A percentile compares a stretch with the other conserved stretches of the same genome.
Conservation (phyloP, 2,113 vertebrate genomes). For the Rattus rattus region DNA sequence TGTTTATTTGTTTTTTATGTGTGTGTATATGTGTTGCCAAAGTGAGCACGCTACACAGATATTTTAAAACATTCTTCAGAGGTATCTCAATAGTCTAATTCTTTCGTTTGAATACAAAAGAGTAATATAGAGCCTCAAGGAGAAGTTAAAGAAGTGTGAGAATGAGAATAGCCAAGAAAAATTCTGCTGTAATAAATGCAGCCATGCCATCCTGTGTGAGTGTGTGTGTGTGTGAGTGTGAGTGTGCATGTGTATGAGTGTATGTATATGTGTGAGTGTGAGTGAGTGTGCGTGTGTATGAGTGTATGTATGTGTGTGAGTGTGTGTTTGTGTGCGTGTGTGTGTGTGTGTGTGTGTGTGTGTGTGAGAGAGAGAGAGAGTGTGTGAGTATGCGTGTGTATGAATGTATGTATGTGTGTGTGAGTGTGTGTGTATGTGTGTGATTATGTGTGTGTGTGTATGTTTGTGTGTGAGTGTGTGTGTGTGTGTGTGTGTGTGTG, state of each 20-base stretch:
- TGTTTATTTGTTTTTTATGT: too few relatives aligned
- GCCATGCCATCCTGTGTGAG: too few relatives aligned
- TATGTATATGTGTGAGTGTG: too few relatives aligned
- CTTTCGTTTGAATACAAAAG: conserved; percentile 1
- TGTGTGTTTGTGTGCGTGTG: background rate
- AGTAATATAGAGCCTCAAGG: background rate
- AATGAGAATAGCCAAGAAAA: conserved; percentile 13
- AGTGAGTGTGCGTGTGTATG: background rate
- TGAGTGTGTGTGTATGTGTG: too few relatives aligned
- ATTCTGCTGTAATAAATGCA: background rate
- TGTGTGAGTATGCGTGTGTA: too few relatives aligned
- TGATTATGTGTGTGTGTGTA: too few relatives aligned
- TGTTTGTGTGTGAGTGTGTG: too few relatives aligned
- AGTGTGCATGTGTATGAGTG: background rate
- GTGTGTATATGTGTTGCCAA: too few relatives aligned
- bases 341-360: too few relatives aligned
- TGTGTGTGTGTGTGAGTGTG: background rate
- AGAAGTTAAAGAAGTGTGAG: conserved; percentile 15
- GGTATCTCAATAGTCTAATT: background rate
- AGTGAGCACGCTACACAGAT: background rate
- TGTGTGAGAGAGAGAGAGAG: too few relatives aligned
- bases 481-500: too few relatives aligned
- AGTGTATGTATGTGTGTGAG: background rate
- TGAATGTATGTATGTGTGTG: too few relatives aligned
- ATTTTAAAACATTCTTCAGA: conserved; percentile 35